Evolutionary conservation across 2,888 invertebrate genomes (phyloP), one percentile per base, ranked within the genome.

Genomic region (Leptogaster cylindrica): DNA sequence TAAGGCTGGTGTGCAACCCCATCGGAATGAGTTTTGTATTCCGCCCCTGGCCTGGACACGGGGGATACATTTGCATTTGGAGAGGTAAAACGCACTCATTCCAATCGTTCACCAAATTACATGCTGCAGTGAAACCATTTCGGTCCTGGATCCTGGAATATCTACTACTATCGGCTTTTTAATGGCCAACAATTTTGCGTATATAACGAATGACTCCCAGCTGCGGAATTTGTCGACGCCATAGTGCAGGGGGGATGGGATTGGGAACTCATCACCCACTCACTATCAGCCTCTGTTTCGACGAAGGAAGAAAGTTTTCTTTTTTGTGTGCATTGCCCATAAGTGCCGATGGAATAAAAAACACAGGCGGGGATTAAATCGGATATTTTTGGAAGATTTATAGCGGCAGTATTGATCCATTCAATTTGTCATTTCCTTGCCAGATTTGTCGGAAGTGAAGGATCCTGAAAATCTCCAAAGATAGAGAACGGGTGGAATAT

Each of bases 351-450:
- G 2, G 10, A 7, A 58, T 25, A 36, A 33, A 51, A 7, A 51
- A 12, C n/a, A 51, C 8, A 51, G 10, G 16, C 28, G 48, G 12
- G 51, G 55, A 61, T 50, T 61, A 61, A 67, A 67, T 50, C 48
- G 50, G 61, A 61, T 46, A 39, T 67, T 67, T 61, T 36, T 48
- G 18, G 36, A 61, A 67, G 58, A 67, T 67, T 67, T 67, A 67
- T 67, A 27, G 50, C 28, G 18, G 46, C 36, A 58, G 50, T 61
- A 67, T 67, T 61, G 67, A 67, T 67, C 67, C 61, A 50, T 31
- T 61, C 52, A 50, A 67, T 67, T 67, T 67, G 67, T 67, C 67
- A 61, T 61, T 50, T 55, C 28, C 41, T 28, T 51, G 48, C 25
- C 25, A 12, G 25, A 16, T 10, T 14, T n/a, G 41, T 2, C 41